Evolutionary conservation across 1,140 invertebrate genomes (phyloP).

Genomic region (Heliconius congener): DNA sequence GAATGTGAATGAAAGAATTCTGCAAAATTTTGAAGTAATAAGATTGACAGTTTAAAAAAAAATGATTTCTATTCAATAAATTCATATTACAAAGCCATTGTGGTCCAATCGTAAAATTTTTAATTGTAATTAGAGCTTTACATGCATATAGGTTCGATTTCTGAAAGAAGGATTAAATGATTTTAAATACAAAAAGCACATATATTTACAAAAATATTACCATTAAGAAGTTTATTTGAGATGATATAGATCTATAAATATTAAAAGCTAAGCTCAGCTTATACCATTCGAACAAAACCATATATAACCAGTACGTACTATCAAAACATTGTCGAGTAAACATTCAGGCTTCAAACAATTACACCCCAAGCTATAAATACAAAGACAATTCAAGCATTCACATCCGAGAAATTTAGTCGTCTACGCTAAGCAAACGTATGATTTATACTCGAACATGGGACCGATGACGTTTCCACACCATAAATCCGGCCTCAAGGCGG

Average conservation of each 20-base stretch:
- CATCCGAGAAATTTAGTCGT: slow-evolving; percentile 72
- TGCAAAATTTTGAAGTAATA: not conserved
- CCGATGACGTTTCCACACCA: slow-evolving; percentile 77
- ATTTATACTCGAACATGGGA: slow-evolving; percentile 72
- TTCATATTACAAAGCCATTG: not conserved
- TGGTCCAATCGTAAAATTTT: not conserved
- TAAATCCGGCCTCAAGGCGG: slow-evolving; percentile 77
- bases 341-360: slow-evolving; percentile 40
- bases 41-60: not conserved
- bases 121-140: not conserved
- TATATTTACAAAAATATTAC: too few relatives aligned
- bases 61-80: not conserved
- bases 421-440: slow-evolving; percentile 72
- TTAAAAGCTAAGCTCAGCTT: not conserved
- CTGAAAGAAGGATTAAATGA: too few relatives aligned
- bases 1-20: slow-evolving; percentile 19
- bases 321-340: slow-evolving; percentile 32
- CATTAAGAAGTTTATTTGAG: too few relatives aligned
- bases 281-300: too few relatives aligned
- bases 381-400: slow-evolving; percentile 57
- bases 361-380: slow-evolving; percentile 55
- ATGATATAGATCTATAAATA: not conserved
- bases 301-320: not conserved
- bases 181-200: too few relatives aligned
- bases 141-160: not conserved